Evolutionary conservation across 2,797 vertebrate species (phyloP), one percentile per base, ranked within the genome.

Genomic region (Rhabdomys pumilio): DNA sequence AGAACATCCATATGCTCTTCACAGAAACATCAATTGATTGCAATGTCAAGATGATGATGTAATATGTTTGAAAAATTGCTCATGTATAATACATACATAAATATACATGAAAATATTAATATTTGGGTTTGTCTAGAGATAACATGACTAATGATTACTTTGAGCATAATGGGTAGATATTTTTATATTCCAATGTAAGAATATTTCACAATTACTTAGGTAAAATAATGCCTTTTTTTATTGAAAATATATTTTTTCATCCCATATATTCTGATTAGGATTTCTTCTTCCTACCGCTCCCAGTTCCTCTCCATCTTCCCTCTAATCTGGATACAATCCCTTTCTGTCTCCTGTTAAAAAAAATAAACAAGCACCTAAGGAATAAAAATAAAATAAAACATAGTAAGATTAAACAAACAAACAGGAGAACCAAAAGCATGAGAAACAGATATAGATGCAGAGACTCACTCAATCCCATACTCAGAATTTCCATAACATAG

Each of bases 111-210:
- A 93, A 92, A 96, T 15, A 8, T 63, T 89, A 9, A 31, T 19
- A 82, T 1, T 80, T 89, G 34, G n/a, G 3, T 93, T 26, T 80
- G 20, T 14, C 26, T 82, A 13, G 6, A 84, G 15, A 89, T 13
- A 91, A 63, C 72, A 69, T 2, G 22, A 3, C 1, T 90, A 63
- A 75, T 44, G 41, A 72, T 94, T 88, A 50, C 44, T 95, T 95
- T 95, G 3, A 61, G 47, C 11, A 67, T 93, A 6, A 24, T 72
- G 29, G 5, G 24, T 44, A 0, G 20, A 26, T 31, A 73, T 75
- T 87, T 93, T 85, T 85, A 22, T 12, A 41, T 81, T 96, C 65
- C 13, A 38, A 19, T 1, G n/a, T 72, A 90, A 44, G 9, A 20
- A 3, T 22, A 79, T 5, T 77, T 84, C n/a, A 57, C 10, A 73